phyloP scores from a whole-genome alignment of 2,113 vertebrate genomes.

The Mesocricetus auratus region DNA sequence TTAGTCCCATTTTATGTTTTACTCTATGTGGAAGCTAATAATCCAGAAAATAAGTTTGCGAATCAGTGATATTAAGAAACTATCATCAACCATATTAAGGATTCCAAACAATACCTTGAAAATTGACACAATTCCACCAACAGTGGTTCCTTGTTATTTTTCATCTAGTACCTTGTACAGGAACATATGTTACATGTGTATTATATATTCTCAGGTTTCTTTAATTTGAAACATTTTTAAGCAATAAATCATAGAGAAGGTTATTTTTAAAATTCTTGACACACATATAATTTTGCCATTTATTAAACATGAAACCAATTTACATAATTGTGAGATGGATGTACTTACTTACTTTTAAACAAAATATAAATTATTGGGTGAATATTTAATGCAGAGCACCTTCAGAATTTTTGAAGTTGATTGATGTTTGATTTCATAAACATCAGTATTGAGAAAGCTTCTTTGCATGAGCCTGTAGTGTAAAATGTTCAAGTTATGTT shows the following conservation, averaged over 20 bases:
- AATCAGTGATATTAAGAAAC: background rate
- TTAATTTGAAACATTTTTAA: background rate
- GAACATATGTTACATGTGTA: background rate
- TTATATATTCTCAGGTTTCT: background rate
- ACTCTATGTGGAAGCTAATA: background rate
- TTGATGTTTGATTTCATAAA: background rate
- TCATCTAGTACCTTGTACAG: background rate
- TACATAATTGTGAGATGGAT: background rate
- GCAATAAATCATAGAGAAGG: background rate
- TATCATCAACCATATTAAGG: background rate
- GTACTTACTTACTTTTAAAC: background rate
- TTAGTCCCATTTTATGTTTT: background rate
- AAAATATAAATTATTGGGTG: background rate
- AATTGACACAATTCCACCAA: background rate
- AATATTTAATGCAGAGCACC: background rate
- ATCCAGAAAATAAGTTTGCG: background rate
- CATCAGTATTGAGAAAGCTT: background rate
- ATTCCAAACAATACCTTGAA: background rate
- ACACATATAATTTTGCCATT: background rate
- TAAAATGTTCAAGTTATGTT: background rate
- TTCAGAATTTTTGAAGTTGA: background rate
- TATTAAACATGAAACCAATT: background rate
- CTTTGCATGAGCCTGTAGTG: background rate
- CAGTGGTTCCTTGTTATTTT: background rate
- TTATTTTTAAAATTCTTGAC: background rate